phyloP scores from a whole-genome alignment of 2,888 invertebrate genomes.

The Aleiodes testaceus region DNA sequence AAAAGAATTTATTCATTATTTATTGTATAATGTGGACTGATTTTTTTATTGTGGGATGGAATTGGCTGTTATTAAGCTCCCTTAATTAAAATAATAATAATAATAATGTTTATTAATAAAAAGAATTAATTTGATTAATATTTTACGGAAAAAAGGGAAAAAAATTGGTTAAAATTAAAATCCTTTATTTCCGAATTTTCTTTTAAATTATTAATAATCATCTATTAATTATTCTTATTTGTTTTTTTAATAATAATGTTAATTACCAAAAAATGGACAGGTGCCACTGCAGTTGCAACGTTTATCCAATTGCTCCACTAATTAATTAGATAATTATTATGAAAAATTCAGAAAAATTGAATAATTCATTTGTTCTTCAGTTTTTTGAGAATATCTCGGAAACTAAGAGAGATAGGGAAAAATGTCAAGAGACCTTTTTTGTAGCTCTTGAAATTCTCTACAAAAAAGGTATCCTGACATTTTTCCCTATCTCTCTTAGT shows the following conservation, averaged over 20 bases:
- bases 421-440: no score
- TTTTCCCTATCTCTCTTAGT: no score
- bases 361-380: slow-evolving; percentile 20
- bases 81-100: no score
- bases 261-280: slow-evolving; percentile 66
- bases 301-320: slow-evolving; percentile 41
- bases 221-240: slow-evolving; percentile 26
- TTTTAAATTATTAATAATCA: slow-evolving; percentile 45
- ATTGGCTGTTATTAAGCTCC: no score
- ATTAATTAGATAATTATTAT: neutral
- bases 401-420: no score
- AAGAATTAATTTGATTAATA: no score
- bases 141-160: slow-evolving; percentile 47
- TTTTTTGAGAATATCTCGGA: neutral
- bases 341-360: neutral
- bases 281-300: slow-evolving; percentile 54
- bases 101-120: no score
- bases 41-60: slow-evolving; percentile 26
- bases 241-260: slow-evolving; percentile 55
- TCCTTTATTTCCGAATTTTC: no score
- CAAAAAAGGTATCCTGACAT: no score
- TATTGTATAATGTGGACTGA: slow-evolving; percentile 54
- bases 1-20: slow-evolving; percentile 11
- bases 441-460: no score
- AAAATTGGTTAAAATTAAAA: neutral